Base-by-base conservation (phyloP, 2,888 invertebrate species). In the Leptothorax acervorum region DNA sequence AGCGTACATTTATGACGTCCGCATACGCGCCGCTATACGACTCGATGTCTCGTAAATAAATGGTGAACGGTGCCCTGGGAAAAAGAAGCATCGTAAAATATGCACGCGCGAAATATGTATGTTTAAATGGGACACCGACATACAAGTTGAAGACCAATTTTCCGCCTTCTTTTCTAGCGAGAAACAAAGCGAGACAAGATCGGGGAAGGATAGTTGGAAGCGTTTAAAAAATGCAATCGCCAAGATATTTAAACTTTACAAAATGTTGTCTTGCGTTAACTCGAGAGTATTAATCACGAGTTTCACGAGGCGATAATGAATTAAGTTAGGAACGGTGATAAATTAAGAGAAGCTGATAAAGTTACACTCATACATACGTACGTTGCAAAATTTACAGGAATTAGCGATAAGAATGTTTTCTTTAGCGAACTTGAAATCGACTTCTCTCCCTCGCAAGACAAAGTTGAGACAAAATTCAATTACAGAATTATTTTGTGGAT, bases 1-100 rank as follows among this genome's bases (percentile, higher is more conserved):
- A 23, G 31, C 68, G 31, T 68, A 78, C 68, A 78, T 78, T 78
- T 78, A 68, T 68, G 70, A 78, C 68, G 15, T 66, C 5, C 76
- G 53, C 66, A n/a, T 55, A 55, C 15, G 12, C 39, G 63, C 39
- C 63, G 28, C 42, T 31, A 31, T 35, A 45, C 68, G 76, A 15
- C 42, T 66, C 76, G 55, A 78, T 78, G 78, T 68, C 65, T 65
- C 68, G 68, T 78, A 68, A 78, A 78, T 78, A 78, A 78, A 78
- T 68, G n/a, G 68, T 35, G 45, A 78, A 68, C 31, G 31, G 55
- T 57, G 78, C 31, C 45, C 68, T n/a, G 78, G 55, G 55, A 78
- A 55, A 78, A 68, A 68, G 78, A 57, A 73, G 42, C 15, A 57
- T 68, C 68, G 55, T 78, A 57, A 78, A 68, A 68, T 68, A 78